A percentile compares a stretch with the other conserved stretches of the same genome.
These are phyloP conservation scores for Nasua narica DNA, from an alignment of 2,797 vertebrate species.

Conservation along the genomic window DNA sequence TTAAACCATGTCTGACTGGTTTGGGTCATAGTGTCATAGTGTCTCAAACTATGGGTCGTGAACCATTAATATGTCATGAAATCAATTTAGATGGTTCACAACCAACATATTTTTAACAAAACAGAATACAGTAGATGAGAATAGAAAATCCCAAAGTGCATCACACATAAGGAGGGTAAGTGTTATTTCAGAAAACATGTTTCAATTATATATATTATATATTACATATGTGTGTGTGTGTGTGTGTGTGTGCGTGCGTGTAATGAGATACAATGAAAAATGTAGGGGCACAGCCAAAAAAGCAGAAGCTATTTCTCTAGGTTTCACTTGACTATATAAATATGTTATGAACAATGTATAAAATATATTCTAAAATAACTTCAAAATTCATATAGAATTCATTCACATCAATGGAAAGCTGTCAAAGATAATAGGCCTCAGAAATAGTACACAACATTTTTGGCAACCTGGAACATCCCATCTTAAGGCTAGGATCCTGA, in stretches of 20 bases:
- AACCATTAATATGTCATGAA: constrained; percentile 65
- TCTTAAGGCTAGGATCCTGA: not conserved
- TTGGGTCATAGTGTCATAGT: constrained; percentile 50
- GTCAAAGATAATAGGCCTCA: constrained; percentile 60
- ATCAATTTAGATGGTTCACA: constrained; percentile 66
- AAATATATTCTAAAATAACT: constrained; percentile 56
- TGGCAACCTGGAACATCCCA: not conserved
- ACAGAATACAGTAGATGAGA: constrained; percentile 45
- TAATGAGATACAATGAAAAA: constrained; percentile 63
- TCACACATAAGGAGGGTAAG: not conserved
- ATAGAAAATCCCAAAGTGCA: constrained; percentile 45
- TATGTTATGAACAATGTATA: constrained; percentile 70
- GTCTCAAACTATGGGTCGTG: constrained; percentile 56
- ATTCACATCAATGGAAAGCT: constrained; percentile 37
- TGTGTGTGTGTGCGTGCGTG: not conserved
- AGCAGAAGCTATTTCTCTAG: constrained; percentile 49
- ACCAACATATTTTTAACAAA: constrained; percentile 45
- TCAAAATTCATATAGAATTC: constrained; percentile 54
- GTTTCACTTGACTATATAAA: constrained; percentile 51
- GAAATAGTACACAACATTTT: constrained; percentile 19
- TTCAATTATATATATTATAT: constrained; percentile 21
- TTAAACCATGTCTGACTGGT: constrained; percentile 69
- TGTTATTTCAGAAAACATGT: constrained; percentile 56
- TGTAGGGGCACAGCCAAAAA: constrained; percentile 51
- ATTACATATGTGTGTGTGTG: not conserved